Evolutionary conservation across 2,888 invertebrate genomes (phyloP).

Genomic region (Rapana venosa): DNA sequence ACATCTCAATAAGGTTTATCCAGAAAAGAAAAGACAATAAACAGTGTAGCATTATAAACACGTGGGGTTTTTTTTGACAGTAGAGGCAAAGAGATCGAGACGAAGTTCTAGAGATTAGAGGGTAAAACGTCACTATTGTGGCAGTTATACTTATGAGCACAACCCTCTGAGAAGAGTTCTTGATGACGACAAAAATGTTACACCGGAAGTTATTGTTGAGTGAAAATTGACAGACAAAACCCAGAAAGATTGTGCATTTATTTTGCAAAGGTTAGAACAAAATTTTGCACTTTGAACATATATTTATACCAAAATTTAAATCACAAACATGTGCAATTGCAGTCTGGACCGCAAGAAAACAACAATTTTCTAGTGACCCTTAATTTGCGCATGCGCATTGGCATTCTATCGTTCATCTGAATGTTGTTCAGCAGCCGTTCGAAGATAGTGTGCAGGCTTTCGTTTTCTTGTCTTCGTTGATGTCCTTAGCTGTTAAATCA

Average conservation of each 20-base stretch:
- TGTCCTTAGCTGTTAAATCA: constrained; percentile 34
- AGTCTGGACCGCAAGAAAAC: neutral
- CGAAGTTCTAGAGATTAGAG: too few relatives aligned
- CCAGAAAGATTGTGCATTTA: constrained; percentile 6
- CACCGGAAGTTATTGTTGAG: constrained; percentile 34
- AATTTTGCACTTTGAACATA: neutral
- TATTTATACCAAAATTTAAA: neutral
- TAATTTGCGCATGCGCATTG: constrained; percentile 60
- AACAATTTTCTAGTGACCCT: constrained; percentile 42
- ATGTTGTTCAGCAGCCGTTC: constrained; percentile 52
- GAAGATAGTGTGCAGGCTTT: constrained; percentile 49
- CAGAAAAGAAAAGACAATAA: too few relatives aligned
- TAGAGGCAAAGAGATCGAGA: too few relatives aligned
- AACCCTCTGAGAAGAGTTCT: neutral
- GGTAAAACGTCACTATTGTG: neutral
- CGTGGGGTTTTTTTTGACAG: too few relatives aligned
- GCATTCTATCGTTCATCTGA: constrained; percentile 53
- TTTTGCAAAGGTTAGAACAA: neutral
- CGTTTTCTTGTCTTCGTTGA: constrained; percentile 49
- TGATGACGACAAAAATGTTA: constrained; percentile 29
- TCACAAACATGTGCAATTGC: constrained; percentile 14
- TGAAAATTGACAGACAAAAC: constrained; percentile 24
- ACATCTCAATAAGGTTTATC: too few relatives aligned
- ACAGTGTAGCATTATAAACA: too few relatives aligned
- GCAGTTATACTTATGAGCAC: neutral